Percentiles rank a stretch among this genome's conserved stretches.
Conservation (phyloP, 2,888 invertebrate species). For the Polydrusus tereticollis region DNA sequence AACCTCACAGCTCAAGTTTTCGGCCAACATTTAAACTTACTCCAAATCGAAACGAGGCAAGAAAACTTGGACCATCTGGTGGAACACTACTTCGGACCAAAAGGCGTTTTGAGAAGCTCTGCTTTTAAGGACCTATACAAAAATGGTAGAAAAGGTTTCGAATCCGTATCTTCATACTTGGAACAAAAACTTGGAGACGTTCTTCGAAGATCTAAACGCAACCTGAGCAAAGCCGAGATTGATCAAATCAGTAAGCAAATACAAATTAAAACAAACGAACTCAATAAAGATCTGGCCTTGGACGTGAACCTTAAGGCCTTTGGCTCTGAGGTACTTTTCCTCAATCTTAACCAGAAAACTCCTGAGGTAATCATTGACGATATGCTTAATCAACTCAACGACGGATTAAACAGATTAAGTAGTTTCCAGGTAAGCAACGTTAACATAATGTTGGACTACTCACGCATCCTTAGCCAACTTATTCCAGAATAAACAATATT, state of each 20-base stretch:
- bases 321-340: constrained; percentile 85
- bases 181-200: constrained; percentile 58
- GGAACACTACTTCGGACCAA: constrained; percentile 83
- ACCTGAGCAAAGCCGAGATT: constrained; percentile 67
- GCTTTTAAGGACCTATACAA: constrained; percentile 68
- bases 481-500: no score
- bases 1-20: constrained; percentile 85
- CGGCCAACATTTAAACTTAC: constrained; percentile 81
- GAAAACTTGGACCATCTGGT: constrained; percentile 83
- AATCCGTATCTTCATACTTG: constrained; percentile 67
- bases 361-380: constrained; percentile 75
- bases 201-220: constrained; percentile 62
- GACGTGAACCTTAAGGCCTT: constrained; percentile 87
- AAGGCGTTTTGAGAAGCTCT: constrained; percentile 72
- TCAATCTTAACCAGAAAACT: constrained; percentile 76
- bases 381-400: constrained; percentile 72
- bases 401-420: constrained; percentile 76
- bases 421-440: constrained; percentile 71
- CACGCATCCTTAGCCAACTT: no score
- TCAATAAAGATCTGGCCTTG: constrained; percentile 77
- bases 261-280: constrained; percentile 68
- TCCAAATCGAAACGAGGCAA: constrained; percentile 81
- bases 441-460: background rate
- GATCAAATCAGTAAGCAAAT: constrained; percentile 68
- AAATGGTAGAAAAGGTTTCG: constrained; percentile 59